Evolutionary conservation across 2,113 vertebrate genomes (phyloP).

Genomic region (Pristiophorus japonicus): DNA sequence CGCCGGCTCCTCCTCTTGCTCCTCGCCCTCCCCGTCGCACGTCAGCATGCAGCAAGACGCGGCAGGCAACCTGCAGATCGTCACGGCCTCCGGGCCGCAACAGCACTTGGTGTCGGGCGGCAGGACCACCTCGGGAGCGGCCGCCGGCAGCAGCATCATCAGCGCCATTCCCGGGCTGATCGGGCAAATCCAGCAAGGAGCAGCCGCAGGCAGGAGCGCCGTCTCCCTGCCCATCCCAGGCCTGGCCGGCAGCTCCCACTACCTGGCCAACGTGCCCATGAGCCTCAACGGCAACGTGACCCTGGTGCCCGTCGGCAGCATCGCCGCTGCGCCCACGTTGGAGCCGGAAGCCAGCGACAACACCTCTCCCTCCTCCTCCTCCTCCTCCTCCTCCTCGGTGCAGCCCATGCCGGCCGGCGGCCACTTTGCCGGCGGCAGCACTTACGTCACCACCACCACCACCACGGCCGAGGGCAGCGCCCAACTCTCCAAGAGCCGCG

Average conservation of each 20-base stretch:
- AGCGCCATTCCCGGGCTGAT: slow-evolving; percentile 83
- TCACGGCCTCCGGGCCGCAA: too few species aligned
- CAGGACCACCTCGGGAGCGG: too few species aligned
- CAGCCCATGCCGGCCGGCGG: too few species aligned
- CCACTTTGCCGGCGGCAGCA: slow-evolving; percentile 64
- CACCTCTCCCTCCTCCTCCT: too few species aligned
- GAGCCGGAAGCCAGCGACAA: too few species aligned
- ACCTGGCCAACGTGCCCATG: slow-evolving; percentile 85
- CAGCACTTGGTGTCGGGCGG: too few species aligned
- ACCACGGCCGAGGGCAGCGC: too few species aligned
- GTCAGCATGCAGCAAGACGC: slow-evolving; percentile 68
- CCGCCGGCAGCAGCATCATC: slow-evolving; percentile 76
- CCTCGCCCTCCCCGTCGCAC: too few species aligned
- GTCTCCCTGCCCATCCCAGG: background rate
- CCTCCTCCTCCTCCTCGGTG: too few species aligned
- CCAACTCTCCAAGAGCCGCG: too few species aligned
- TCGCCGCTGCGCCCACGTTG: slow-evolving; percentile 57
- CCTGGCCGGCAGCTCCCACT: slow-evolving; percentile 72
- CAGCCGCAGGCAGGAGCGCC: too few species aligned
- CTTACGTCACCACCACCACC: slow-evolving; percentile 57
- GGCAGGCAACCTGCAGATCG: too few species aligned
- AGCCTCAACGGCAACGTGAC: slow-evolving; percentile 92
- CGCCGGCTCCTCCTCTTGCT: slow-evolving; percentile 43
- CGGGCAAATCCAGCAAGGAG: slow-evolving; percentile 85
- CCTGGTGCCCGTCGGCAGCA: slow-evolving; percentile 76